Percentiles rank a stretch among this genome's conserved stretches.
Conservation (phyloP, 2,888 invertebrate genomes). For the Catocala sponsa region DNA sequence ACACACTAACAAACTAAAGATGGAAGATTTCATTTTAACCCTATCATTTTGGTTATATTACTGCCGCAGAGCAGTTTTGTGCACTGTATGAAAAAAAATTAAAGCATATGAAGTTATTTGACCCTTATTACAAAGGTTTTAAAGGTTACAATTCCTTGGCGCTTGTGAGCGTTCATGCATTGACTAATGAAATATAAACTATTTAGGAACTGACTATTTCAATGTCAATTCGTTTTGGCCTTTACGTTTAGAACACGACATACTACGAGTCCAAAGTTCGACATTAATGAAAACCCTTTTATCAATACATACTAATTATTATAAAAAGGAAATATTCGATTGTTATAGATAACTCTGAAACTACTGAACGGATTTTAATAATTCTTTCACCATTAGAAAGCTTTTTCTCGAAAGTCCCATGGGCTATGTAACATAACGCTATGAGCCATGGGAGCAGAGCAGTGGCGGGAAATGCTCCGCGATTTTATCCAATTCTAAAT, state of each 20-base stretch:
- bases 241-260: constrained; percentile 59
- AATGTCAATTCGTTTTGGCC: constrained; percentile 68
- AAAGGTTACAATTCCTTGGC: constrained; percentile 27
- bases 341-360: too few species aligned
- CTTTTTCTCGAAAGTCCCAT: too few species aligned
- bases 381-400: too few species aligned
- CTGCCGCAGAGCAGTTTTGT: constrained; percentile 67
- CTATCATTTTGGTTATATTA: constrained; percentile 70
- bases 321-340: too few species aligned
- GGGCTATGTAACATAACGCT: too few species aligned
- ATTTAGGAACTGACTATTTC: constrained; percentile 56
- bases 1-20: constrained; percentile 71
- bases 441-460: too few species aligned
- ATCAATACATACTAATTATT: too few species aligned
- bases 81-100: constrained; percentile 55
- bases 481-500: too few species aligned
- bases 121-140: constrained; percentile 17
- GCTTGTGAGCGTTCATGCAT: constrained; percentile 43
- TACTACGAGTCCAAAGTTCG: constrained; percentile 10
- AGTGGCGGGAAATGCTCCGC: too few species aligned
- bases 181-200: constrained; percentile 39
- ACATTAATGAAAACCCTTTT: too few species aligned
- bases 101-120: constrained; percentile 24
- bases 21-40: constrained; percentile 71
- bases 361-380: too few species aligned